Evolutionary conservation across 2,888 invertebrate species (phyloP).

Genomic region (Pyralis farinalis): DNA sequence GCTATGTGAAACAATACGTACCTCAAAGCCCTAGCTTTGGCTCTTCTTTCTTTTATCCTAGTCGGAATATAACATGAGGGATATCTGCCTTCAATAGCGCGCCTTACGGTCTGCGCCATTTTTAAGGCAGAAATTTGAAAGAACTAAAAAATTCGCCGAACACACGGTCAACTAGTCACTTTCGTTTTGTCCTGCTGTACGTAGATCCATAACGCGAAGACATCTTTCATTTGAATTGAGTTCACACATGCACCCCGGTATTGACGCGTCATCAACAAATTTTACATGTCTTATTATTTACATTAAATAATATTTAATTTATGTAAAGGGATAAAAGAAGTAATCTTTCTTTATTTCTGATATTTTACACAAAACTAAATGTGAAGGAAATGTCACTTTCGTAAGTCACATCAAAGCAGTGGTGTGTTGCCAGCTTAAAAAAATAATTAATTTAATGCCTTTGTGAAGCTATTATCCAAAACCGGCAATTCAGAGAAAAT

Average conservation of each 20-base stretch:
- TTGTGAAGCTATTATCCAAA: no score
- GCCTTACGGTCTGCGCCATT: conserved; percentile 88
- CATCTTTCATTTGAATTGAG: conserved; percentile 61
- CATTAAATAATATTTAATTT: conserved; percentile 5
- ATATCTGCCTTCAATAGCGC: conserved; percentile 86
- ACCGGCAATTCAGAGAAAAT: no score
- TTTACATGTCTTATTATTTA: conserved; percentile 22
- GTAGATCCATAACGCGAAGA: conserved; percentile 61
- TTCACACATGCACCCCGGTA: conserved; percentile 29
- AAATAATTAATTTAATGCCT: no score
- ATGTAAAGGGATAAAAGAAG: neutral
- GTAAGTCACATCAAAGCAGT: neutral
- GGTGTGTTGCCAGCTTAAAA: conserved; percentile 19
- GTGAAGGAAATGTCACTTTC: conserved; percentile 42
- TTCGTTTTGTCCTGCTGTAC: conserved; percentile 78
- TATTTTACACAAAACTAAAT: conserved; percentile 23
- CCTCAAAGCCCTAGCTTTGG: conserved; percentile 83
- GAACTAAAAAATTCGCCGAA: conserved; percentile 41
- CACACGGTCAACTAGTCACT: conserved; percentile 69
- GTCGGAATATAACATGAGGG: conserved; percentile 88
- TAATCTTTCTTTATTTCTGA: conserved; percentile 15
- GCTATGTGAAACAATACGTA: conserved; percentile 28
- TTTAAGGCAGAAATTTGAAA: conserved; percentile 37
- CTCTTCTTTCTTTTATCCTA: conserved; percentile 87
- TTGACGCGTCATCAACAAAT: conserved; percentile 26